Evolutionary conservation across 2,113 vertebrate species (phyloP).

Genomic region (Ornithorhynchus anatinus): DNA sequence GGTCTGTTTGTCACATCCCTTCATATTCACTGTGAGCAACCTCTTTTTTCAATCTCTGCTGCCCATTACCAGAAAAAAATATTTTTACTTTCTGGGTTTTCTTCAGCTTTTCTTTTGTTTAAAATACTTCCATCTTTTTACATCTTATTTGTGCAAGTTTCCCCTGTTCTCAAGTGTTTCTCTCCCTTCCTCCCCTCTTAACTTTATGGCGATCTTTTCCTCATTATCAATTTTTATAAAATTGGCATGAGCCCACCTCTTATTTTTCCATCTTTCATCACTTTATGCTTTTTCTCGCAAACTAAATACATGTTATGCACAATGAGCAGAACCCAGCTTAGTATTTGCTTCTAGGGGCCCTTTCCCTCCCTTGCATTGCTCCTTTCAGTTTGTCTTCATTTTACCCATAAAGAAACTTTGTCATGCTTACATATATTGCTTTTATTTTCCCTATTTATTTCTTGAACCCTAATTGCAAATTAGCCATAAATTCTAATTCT

Average conservation of each 20-base stretch:
- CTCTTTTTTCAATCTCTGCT: too few relatives aligned
- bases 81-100: too few relatives aligned
- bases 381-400: neutral
- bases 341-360: too few relatives aligned
- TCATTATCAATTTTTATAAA: neutral
- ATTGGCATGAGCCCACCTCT: neutral
- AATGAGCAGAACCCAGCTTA: too few relatives aligned
- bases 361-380: neutral
- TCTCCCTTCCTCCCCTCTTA: neutral
- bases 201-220: too few relatives aligned
- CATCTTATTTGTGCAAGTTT: neutral
- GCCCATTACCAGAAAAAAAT: too few relatives aligned
- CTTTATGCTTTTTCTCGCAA: slow-evolving; percentile 6
- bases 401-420: neutral
- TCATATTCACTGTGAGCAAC: too few relatives aligned
- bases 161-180: neutral
- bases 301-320: too few relatives aligned
- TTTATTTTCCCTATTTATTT: neutral
- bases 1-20: too few relatives aligned
- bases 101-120: too few relatives aligned
- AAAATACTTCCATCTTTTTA: too few relatives aligned
- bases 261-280: neutral
- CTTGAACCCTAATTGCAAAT: neutral
- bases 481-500: too few relatives aligned
- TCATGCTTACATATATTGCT: neutral